Conservation (phyloP, 2,113 vertebrate species). For the Lota lota region DNA sequence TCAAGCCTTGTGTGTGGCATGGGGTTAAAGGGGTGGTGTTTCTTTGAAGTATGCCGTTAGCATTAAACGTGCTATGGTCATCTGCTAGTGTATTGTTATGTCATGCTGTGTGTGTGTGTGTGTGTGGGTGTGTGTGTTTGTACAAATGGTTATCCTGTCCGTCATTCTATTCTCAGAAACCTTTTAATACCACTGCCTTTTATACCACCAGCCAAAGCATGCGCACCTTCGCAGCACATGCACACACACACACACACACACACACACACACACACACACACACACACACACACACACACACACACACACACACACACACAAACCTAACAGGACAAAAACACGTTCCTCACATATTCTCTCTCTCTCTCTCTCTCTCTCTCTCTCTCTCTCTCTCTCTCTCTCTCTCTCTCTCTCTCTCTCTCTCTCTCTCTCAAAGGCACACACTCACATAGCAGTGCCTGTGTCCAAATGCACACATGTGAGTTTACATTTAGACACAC, state of each 20-base stretch:
- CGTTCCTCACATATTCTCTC: no score
- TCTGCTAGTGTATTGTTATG: no score
- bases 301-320: background rate
- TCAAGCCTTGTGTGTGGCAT: no score
- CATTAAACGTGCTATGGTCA: no score
- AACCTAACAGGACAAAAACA: no score
- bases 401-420: no score
- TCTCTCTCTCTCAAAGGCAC: background rate
- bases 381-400: no score
- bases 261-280: constrained; percentile 7
- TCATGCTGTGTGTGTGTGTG: constrained; percentile 4
- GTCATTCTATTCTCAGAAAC: constrained; percentile 54
- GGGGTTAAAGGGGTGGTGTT: no score
- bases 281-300: background rate
- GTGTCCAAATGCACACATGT: no score
- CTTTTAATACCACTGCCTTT: constrained; percentile 54
- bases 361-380: no score
- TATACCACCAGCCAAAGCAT: background rate
- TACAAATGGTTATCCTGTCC: constrained; percentile 7
- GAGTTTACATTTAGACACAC: constrained; percentile 3
- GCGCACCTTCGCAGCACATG: background rate
- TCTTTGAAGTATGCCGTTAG: no score
- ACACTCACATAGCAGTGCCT: background rate
- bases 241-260: constrained; percentile 31
- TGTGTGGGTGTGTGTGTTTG: background rate